Evolutionary conservation across 92 coral and sea anemone genomes (phyloP).

Genomic region (Nematostella vectensis): DNA sequence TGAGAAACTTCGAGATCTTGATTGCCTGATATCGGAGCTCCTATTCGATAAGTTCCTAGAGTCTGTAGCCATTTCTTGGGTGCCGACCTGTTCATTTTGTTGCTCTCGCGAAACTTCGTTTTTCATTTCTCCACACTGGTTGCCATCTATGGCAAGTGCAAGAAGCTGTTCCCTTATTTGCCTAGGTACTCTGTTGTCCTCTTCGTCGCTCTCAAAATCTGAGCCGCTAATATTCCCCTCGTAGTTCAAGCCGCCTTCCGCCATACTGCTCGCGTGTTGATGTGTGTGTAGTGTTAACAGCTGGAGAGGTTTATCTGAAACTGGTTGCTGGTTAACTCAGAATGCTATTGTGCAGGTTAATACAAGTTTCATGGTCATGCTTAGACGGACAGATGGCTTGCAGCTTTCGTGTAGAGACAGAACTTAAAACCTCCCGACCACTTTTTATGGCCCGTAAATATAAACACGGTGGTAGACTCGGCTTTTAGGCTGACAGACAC

Average conservation of each 20-base stretch:
- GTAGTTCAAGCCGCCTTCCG: slow-evolving; percentile 35
- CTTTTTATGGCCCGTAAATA: neutral
- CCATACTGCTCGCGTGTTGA: slow-evolving; percentile 15
- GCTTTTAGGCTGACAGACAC: too few relatives aligned
- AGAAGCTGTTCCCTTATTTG: slow-evolving; percentile 27
- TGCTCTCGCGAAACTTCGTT: slow-evolving; percentile 14
- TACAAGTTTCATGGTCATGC: neutral
- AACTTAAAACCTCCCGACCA: neutral
- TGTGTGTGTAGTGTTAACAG: too few relatives aligned
- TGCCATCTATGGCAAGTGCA: slow-evolving; percentile 14
- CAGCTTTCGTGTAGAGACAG: neutral
- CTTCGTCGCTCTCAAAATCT: slow-evolving; percentile 36
- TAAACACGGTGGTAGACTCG: slow-evolving; percentile 1
- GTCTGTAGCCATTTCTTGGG: neutral
- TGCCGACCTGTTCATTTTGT: slow-evolving; percentile 10
- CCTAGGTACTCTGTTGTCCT: slow-evolving; percentile 17
- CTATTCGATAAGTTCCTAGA: slow-evolving; percentile 16
- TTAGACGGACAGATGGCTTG: neutral
- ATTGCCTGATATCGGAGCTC: slow-evolving; percentile 10
- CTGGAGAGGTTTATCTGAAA: too few relatives aligned
- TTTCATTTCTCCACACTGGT: slow-evolving; percentile 9
- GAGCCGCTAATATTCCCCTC: slow-evolving; percentile 23
- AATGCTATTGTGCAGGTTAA: neutral
- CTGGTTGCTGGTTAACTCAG: too few relatives aligned
- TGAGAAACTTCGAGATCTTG: slow-evolving; percentile 26